Base-by-base conservation (phyloP, 2,888 invertebrate species). In the Octonoba sinensis region DNA sequence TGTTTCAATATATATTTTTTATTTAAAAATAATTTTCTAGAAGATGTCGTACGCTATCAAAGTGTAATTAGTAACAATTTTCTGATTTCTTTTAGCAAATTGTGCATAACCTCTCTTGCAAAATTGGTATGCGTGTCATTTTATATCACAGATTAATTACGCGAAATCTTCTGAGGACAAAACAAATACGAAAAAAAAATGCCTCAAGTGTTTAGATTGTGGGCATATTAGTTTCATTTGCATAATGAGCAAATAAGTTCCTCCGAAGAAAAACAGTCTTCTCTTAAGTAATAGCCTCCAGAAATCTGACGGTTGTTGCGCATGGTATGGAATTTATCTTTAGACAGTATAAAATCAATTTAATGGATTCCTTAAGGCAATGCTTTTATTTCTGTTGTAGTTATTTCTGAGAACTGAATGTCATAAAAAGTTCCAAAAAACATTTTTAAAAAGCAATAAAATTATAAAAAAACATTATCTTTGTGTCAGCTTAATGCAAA, bases 321-420 rank as follows among this genome's bases (percentile, higher is more conserved):
- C 20, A 36, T 44, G 36, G 69, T 70, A 77, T 70, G 76, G 70
- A 77, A 70, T 77, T 77, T 70, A 77, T 69, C 76, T 77, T 77
- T 77, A 36, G 6, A 36, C 36, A 11, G 36, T 36, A 36, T 36
- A 36, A 36, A 36, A 36, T 36, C 36, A 36, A 36, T 36, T 36
- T 36, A 36, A 36, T 36, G 36, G 36, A 36, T 36, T 36, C 36
- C 36, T 36, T 11, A 36, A 36, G 36, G 36, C 36, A 11, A 8
- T 2, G 36, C 36, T 36, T 36, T 36, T 36, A 4, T 8, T 36
- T 8, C 8, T 6, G 6, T 36, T 8, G 36, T 36, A 11, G 11
- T 36, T 36, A 36, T 36, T 36, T 36, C 36, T 8, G 8, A 11
- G 8, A 36, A 36, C 11, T 11, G 11, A 11, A 36, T 36, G 6